These are phyloP conservation scores for Dendronephthya gigantea DNA, from an alignment of 64 coral and sea anemone genomes.

Conservation along the genomic window DNA sequence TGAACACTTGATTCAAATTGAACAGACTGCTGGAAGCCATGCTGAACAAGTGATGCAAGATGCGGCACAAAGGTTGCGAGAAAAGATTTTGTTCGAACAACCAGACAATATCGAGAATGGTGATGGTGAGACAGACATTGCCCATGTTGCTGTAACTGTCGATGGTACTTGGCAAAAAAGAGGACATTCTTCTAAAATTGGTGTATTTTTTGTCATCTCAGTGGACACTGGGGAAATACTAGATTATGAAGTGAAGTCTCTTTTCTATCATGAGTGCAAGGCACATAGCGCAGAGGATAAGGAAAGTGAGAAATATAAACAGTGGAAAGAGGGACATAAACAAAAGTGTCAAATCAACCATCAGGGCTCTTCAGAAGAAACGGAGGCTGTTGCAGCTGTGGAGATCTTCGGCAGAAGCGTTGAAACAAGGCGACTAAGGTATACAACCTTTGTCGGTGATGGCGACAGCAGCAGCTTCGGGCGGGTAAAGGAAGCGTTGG, in stretches of 20 bases:
- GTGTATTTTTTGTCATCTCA: too few species aligned
- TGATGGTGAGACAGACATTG: not conserved
- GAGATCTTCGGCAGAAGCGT: too few species aligned
- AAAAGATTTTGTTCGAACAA: slow-evolving; percentile 22
- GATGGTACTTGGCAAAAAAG: too few species aligned
- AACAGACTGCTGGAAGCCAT: not conserved
- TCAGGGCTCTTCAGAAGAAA: too few species aligned
- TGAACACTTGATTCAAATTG: slow-evolving; percentile 19
- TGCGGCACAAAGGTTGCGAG: slow-evolving; percentile 26
- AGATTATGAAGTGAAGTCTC: slow-evolving; percentile 31
- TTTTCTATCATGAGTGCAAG: slow-evolving; percentile 28
- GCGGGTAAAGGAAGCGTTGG: too few species aligned
- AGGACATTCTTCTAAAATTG: too few species aligned
- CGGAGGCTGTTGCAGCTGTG: too few species aligned
- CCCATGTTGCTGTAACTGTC: slow-evolving; percentile 24
- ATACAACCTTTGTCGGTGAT: too few species aligned
- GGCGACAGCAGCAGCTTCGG: too few species aligned
- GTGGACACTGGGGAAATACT: too few species aligned
- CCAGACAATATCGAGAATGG: not conserved
- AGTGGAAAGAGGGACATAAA: slow-evolving; percentile 21
- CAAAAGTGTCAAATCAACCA: slow-evolving; percentile 32
- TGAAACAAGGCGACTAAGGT: too few species aligned
- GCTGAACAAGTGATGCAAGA: slow-evolving; percentile 35
- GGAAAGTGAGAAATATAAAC: not conserved
- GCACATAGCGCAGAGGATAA: slow-evolving; percentile 6